Base-by-base conservation (phyloP, 1,140 invertebrate genomes). In the Wiebesia pumilae region DNA sequence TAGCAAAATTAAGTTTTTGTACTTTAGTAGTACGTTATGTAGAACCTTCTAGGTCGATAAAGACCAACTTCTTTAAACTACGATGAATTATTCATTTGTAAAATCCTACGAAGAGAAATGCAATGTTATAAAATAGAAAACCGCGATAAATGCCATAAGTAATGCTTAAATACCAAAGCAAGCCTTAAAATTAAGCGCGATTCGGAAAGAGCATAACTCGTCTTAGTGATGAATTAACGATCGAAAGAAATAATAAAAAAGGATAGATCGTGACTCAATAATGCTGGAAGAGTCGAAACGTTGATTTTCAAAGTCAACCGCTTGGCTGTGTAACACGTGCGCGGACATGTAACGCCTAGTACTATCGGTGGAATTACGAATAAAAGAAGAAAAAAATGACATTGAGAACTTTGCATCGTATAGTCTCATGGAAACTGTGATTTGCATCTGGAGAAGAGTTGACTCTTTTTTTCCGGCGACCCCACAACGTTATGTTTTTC, bases 331-430 rank as follows among this genome's bases (percentile, higher is more conserved):
- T 67, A 35, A n/a, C 77, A 75, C 73, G 38, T 35, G 47, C 47
- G n/a, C 47, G 14, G 12, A 54, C n/a, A 33, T 79, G 77, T 58
- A 47, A 58, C 33, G 51, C n/a, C 27, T n/a, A 21, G 62, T 67
- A 30, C 27, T 19, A 35, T 65, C 19, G 67, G 73, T 51, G n/a
- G 40, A n/a, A 82, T 24, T 10, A 24, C 10, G 71, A 30, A 27
- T 9, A 58, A 82, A 82, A 62, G 38, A 75, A 27, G 62, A 83
- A 65, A 47, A 83, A 40, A 27, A 83, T 83, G 67, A 83, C 81
- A 83, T 83, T 83, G 62, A 81, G 40, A 47, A 40, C 19, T 6
- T 71, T 4, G 67, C 24, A 35, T n/a, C n/a, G 12, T 65, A 65
- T 35, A 47, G 73, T 35, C 7, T 65, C 47, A 62, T 65, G 19